phyloP scores from a whole-genome alignment of 2,113 vertebrate species.

The Xiphophorus maculatus region DNA sequence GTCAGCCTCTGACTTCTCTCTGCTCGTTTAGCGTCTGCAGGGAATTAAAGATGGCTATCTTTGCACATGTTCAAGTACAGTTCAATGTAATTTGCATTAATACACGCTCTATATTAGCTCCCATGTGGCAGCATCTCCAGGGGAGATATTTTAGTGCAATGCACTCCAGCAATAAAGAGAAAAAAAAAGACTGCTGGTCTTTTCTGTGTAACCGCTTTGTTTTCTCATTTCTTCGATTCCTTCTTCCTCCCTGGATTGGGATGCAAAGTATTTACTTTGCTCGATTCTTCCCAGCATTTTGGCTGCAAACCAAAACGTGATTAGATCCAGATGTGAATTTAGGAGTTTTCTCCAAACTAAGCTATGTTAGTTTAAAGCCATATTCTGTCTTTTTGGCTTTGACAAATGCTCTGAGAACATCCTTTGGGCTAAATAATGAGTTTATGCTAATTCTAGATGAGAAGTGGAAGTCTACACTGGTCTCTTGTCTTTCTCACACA shows the following conservation, averaged over 20 bases:
- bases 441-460: conserved; percentile 39
- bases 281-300: not conserved
- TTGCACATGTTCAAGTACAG: conserved; percentile 38
- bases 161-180: conserved; percentile 29
- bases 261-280: conserved; percentile 15
- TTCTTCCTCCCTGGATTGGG: conserved; percentile 5
- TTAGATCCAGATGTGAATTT: conserved; percentile 7
- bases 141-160: conserved; percentile 46
- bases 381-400: conserved; percentile 11
- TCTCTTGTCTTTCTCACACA: conserved; percentile 1
- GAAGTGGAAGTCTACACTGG: conserved; percentile 8
- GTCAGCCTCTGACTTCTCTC: conserved; percentile 49
- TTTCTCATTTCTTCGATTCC: not conserved
- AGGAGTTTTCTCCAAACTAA: not conserved
- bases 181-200: conserved; percentile 15
- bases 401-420: conserved; percentile 14
- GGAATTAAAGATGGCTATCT: conserved; percentile 42
- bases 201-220: not conserved
- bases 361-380: conserved; percentile 19
- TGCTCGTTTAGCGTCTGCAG: conserved; percentile 26
- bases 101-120: conserved; percentile 61
- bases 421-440: conserved; percentile 28
- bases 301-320: conserved; percentile 2
- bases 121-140: conserved; percentile 25
- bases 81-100: conserved; percentile 64